phyloP scores from a whole-genome alignment of 2,113 vertebrate species.

The Pedetes capensis region DNA sequence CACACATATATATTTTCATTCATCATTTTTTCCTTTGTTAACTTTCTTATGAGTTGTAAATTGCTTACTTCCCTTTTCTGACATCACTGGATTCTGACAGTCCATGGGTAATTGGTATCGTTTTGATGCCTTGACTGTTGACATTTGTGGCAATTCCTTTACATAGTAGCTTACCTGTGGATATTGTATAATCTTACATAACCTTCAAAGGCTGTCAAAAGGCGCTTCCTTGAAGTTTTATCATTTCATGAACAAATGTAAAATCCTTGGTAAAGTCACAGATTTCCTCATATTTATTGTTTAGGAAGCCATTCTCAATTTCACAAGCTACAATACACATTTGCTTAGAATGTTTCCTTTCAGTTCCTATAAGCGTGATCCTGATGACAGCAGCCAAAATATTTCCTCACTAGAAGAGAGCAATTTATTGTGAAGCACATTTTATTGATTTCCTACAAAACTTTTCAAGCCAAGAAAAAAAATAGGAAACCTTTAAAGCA shows the following conservation, averaged over 20 bases:
- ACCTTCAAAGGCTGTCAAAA: slow-evolving; percentile 32
- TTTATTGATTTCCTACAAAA: slow-evolving; percentile 57
- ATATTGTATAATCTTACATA: background rate
- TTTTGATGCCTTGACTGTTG: background rate
- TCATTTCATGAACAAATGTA: background rate
- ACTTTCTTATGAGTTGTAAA: background rate
- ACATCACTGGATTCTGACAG: background rate
- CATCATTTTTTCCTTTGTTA: background rate
- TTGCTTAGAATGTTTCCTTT: slow-evolving; percentile 29
- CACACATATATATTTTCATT: background rate
- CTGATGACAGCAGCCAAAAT: slow-evolving; percentile 60
- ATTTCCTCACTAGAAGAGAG: slow-evolving; percentile 49
- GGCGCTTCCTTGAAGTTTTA: slow-evolving; percentile 36
- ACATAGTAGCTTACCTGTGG: slow-evolving; percentile 39
- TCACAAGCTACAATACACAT: slow-evolving; percentile 38
- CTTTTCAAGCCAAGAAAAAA: slow-evolving; percentile 18
- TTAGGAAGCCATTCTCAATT: background rate
- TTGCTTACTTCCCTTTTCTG: background rate
- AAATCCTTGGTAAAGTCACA: slow-evolving; percentile 26
- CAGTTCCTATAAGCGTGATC: background rate
- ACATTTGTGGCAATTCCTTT: slow-evolving; percentile 42
- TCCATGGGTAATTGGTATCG: background rate
- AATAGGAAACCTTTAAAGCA: background rate
- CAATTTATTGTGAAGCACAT: slow-evolving; percentile 36
- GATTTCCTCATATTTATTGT: background rate